These are phyloP conservation scores for Meandrusa payeni DNA, from an alignment of 2,888 invertebrate genomes.

Conservation along the genomic window DNA sequence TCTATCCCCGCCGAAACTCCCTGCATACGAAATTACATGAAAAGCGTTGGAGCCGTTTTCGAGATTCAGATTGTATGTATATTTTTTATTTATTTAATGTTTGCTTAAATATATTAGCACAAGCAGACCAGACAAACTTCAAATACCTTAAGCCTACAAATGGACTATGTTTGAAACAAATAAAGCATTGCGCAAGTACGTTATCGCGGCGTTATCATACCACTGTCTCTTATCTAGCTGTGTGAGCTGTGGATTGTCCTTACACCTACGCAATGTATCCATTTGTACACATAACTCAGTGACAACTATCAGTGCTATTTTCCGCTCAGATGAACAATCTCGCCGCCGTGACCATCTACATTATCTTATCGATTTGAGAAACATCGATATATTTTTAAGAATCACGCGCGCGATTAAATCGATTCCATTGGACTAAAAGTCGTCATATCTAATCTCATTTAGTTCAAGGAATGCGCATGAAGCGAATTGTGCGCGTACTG, in stretches of 20 bases:
- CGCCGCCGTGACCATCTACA: constrained; percentile 37
- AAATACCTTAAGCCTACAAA: too few relatives aligned
- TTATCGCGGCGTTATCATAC: constrained; percentile 42
- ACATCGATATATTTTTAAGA: constrained; percentile 52
- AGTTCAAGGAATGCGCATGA: constrained; percentile 39
- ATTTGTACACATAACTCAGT: constrained; percentile 30
- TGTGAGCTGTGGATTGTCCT: constrained; percentile 42
- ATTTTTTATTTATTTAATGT: too few relatives aligned
- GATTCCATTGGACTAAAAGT: constrained; percentile 48
- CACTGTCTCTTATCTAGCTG: constrained; percentile 51
- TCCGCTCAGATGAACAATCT: constrained; percentile 50
- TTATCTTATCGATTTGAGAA: constrained; percentile 59
- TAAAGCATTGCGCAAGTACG: constrained; percentile 39
- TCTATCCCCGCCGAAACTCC: too few relatives aligned
- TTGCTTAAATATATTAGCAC: too few relatives aligned
- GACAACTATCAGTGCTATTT: constrained; percentile 38
- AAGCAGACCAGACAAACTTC: not conserved
- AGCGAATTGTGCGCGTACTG: constrained; percentile 31
- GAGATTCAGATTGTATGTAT: too few relatives aligned
- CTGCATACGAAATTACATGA: too few relatives aligned
- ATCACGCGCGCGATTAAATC: constrained; percentile 62
- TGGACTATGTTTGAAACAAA: constrained; percentile 10
- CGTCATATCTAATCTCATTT: constrained; percentile 46
- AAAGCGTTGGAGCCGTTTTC: too few relatives aligned
- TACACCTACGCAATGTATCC: constrained; percentile 42